Base-by-base conservation (phyloP, 2,888 invertebrate species). In the Amblyjoppa proteus region DNA sequence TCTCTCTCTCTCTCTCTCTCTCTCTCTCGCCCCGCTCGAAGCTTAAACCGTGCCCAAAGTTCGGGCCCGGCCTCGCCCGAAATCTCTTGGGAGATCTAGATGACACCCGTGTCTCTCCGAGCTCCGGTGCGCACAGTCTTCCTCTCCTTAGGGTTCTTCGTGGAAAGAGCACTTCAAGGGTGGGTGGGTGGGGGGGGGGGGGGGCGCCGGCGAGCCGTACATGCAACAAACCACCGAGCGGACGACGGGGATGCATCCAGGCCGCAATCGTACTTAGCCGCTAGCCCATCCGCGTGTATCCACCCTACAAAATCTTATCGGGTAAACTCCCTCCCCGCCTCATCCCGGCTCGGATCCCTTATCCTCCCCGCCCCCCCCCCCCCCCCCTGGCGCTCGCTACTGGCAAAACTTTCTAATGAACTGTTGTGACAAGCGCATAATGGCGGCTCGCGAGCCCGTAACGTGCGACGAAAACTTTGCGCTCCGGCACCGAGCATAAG, bases 361-460 rank as follows among this genome's bases (percentile, higher is more conserved):
- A 31, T 78, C 41, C 58, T 45, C 25, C 31, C n/a, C n/a, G n/a
- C n/a, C n/a, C n/a, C n/a, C n/a, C n/a, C n/a, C n/a, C n/a, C n/a
- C n/a, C 41, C 64, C 53, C 25, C 61, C 28, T 9, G 34, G 28
- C 31, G 16, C 61, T 61, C 61, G 31, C 31, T 34, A 16, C 34
- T 9, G 64, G 71, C 68, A 51, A 68, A 87, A 87, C 84, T 87
- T 87, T 87, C 87, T 88, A 88, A 89, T 90, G 89, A 91, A 91
- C 91, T 89, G 90, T 89, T 89, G 88, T 89, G 90, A 90, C 90
- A 89, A 88, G 88, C 87, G 88, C 88, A 89, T 88, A 90, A 91
- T 87, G 84, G 58, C 41, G 38, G 53, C 25, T 51, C 66, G 75
- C 75, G 38, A 83, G 78, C 71, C 68, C 86, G 73, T 73, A 73